phyloP scores from a whole-genome alignment of 2,113 vertebrate species.

The Cyphomyrus discorhynchus region DNA sequence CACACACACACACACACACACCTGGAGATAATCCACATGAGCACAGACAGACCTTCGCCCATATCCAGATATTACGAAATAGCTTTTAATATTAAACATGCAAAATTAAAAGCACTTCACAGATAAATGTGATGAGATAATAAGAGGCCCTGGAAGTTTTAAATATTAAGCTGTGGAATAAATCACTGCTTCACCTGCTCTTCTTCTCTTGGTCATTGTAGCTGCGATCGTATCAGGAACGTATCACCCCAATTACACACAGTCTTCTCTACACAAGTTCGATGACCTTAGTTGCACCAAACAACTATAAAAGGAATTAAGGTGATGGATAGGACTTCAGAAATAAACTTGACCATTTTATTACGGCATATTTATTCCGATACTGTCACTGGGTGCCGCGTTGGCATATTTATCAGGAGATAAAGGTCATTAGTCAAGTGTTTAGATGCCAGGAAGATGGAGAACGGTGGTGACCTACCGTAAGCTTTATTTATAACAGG shows the following conservation, averaged over 20 bases:
- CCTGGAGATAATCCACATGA: background rate
- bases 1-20: background rate
- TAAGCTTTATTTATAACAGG: background rate
- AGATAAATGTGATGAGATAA: background rate
- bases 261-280: background rate
- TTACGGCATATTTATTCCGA: background rate
- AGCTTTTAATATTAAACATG: background rate
- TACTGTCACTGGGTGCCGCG: background rate
- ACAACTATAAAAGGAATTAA: background rate
- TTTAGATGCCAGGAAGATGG: background rate
- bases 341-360: slow-evolving; percentile 7
- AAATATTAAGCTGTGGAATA: background rate
- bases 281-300: background rate
- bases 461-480: background rate
- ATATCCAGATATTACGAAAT: background rate
- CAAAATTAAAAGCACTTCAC: background rate
- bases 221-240: background rate
- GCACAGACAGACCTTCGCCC: background rate
- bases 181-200: background rate
- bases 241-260: background rate
- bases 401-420: slow-evolving; percentile 6
- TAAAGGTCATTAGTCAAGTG: slow-evolving; percentile 6
- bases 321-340: background rate
- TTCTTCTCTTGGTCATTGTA: background rate
- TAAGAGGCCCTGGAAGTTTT: background rate